Conservation (phyloP, 2,888 invertebrate species). For the Abrostola tripartita region DNA sequence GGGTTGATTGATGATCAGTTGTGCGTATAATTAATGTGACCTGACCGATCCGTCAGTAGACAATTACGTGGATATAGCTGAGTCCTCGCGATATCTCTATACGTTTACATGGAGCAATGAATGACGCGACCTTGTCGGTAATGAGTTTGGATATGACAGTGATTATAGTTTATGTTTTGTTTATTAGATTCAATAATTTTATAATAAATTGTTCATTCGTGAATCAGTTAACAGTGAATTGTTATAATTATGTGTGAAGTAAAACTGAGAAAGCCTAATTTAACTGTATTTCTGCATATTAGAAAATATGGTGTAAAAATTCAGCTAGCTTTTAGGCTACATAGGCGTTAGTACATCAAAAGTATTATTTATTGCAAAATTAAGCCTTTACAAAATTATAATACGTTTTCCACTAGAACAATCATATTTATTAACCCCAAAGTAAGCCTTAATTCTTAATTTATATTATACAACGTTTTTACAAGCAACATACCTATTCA, state of each 20-base stretch:
- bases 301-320: too few species aligned
- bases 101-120: slow-evolving; percentile 9
- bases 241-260: too few species aligned
- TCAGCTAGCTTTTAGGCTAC: too few species aligned
- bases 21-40: slow-evolving; percentile 78
- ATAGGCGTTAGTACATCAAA: too few species aligned
- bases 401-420: too few species aligned
- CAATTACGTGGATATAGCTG: slow-evolving; percentile 65
- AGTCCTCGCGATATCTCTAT: slow-evolving; percentile 48
- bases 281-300: too few species aligned
- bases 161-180: slow-evolving; percentile 30
- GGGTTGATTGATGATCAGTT: slow-evolving; percentile 78
- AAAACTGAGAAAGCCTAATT: too few species aligned
- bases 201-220: too few species aligned
- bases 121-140: slow-evolving; percentile 34
- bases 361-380: neutral
- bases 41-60: slow-evolving; percentile 67
- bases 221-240: too few species aligned
- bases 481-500: neutral
- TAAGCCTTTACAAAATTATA: neutral
- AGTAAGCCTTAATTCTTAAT: neutral
- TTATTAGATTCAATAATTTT: neutral
- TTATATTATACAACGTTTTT: neutral
- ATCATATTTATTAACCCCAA: too few species aligned
- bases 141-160: slow-evolving; percentile 16